Conservation (phyloP, 2,888 invertebrate species). For the Morpho achilles region DNA sequence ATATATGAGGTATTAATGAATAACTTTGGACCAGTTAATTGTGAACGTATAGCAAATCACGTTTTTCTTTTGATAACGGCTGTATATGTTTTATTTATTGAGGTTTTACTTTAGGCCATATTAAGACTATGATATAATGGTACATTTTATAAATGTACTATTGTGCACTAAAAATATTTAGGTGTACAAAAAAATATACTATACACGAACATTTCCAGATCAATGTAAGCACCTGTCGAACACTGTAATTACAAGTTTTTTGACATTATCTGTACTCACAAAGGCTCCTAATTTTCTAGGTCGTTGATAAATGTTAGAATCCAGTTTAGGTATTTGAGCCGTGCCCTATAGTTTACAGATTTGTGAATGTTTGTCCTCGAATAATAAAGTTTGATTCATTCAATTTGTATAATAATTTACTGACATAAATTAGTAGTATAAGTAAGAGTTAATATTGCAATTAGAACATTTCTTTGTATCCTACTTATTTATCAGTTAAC, state of each 20-base stretch:
- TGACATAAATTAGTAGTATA: constrained; percentile 1
- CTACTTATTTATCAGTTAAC: too few species aligned
- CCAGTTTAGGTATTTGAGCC: constrained; percentile 15
- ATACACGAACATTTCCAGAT: constrained; percentile 40
- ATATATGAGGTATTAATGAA: constrained; percentile 40
- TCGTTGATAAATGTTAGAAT: constrained; percentile 23
- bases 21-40: constrained; percentile 32
- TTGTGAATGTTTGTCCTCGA: constrained; percentile 25
- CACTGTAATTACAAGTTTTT: constrained; percentile 37
- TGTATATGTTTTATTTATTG: constrained; percentile 50
- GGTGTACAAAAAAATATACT: constrained; percentile 45
- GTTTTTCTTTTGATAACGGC: constrained; percentile 38
- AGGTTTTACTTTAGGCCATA: constrained; percentile 36
- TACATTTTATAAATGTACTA: constrained; percentile 37
- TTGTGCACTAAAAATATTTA: constrained; percentile 64
- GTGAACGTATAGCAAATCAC: constrained; percentile 37
- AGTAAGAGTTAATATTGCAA: not conserved
- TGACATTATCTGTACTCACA: constrained; percentile 27
- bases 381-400: constrained; percentile 12
- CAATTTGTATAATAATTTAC: constrained; percentile 7
- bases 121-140: constrained; percentile 37
- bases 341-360: constrained; percentile 20
- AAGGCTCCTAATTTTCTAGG: constrained; percentile 26
- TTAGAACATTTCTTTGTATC: too few species aligned
- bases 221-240: constrained; percentile 43